phyloP scores from a whole-genome alignment of 2,797 vertebrate genomes.

The Platyrinchus mystaceus region DNA sequence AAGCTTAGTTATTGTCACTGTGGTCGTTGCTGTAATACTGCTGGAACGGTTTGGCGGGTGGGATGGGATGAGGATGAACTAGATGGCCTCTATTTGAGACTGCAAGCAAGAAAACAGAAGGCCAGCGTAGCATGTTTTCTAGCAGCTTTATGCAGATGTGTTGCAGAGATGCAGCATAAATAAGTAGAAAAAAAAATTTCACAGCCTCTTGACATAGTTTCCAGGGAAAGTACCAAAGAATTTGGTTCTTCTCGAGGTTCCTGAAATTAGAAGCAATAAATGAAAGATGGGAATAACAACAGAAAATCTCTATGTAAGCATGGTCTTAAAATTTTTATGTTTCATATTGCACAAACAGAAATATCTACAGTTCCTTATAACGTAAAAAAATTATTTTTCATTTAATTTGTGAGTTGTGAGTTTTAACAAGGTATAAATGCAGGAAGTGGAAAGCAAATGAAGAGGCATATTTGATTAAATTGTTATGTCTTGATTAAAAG shows the following conservation, averaged over 20 bases:
- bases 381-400: background rate
- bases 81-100: slow-evolving; percentile 53
- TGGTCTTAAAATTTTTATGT: background rate
- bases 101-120: slow-evolving; percentile 68
- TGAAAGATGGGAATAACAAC: slow-evolving; percentile 55
- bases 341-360: background rate
- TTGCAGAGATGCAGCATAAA: slow-evolving; percentile 72
- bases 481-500: background rate
- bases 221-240: slow-evolving; percentile 99
- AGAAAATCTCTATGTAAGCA: background rate
- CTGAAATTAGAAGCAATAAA: slow-evolving; percentile 80
- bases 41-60: slow-evolving; percentile 57
- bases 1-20: background rate
- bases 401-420: background rate
- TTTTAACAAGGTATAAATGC: background rate
- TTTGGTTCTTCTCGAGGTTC: slow-evolving; percentile 96
- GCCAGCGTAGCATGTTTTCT: slow-evolving; percentile 66
- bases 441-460: background rate
- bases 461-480: background rate
- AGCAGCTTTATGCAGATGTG: slow-evolving; percentile 71
- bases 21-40: slow-evolving; percentile 51
- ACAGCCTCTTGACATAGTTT: slow-evolving; percentile 98
- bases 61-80: slow-evolving; percentile 61
- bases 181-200: slow-evolving; percentile 76
- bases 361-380: background rate